phyloP scores from a whole-genome alignment of 2,797 vertebrate genomes.

The Trematocara caparti region DNA sequence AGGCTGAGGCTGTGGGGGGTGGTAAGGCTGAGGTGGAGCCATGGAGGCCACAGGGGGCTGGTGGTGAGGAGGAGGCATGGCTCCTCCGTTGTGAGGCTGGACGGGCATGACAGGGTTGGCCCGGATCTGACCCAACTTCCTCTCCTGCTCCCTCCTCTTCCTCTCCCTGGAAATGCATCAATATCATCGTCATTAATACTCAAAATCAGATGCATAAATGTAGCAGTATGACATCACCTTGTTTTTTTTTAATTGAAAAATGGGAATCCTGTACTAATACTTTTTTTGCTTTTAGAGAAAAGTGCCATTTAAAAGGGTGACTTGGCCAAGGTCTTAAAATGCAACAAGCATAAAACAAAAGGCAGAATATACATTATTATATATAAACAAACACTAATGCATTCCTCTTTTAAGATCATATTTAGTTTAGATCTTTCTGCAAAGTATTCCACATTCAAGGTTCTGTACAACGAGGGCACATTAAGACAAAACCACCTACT shows the following conservation, averaged over 20 bases:
- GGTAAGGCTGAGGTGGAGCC: constrained; percentile 57
- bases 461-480: not conserved
- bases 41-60: constrained; percentile 58
- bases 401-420: not conserved
- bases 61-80: constrained; percentile 68
- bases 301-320: not conserved
- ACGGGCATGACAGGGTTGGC: constrained; percentile 80
- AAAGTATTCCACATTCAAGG: not conserved
- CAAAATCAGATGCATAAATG: not conserved
- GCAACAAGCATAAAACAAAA: not conserved
- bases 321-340: not conserved
- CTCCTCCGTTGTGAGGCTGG: constrained; percentile 69
- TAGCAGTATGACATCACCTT: not conserved
- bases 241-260: not conserved
- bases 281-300: not conserved
- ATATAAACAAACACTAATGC: not conserved
- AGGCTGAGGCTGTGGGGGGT: constrained; percentile 60
- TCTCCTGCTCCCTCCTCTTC: constrained; percentile 93
- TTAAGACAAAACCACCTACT: not conserved
- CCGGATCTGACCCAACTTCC: constrained; percentile 91
- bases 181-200: not conserved
- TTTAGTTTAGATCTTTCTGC: not conserved
- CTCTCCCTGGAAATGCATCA: constrained; percentile 75
- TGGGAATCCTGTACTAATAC: not conserved
- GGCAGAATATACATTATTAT: not conserved